Evolutionary conservation across 2,113 vertebrate genomes (phyloP).

Genomic region (Pantherophis guttatus): DNA sequence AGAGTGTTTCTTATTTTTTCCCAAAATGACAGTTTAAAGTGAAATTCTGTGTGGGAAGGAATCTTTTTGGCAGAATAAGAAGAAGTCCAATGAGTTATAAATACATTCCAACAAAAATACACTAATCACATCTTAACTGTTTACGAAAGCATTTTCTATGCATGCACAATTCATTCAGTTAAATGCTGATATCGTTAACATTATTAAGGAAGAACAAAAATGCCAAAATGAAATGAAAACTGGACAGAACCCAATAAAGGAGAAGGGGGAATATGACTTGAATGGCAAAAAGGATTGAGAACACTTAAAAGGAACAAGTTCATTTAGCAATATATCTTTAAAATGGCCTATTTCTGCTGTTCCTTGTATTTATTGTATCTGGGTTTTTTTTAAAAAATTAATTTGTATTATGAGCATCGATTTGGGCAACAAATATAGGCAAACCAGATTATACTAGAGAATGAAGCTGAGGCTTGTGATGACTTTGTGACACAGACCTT

Average conservation of each 20-base stretch:
- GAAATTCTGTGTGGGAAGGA: background rate
- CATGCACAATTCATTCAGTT: conserved; percentile 26
- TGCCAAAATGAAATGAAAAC: conserved; percentile 18
- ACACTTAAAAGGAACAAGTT: background rate
- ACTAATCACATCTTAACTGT: conserved; percentile 31
- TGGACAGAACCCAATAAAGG: background rate
- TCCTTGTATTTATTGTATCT: background rate
- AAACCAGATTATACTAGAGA: background rate
- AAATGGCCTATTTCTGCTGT: background rate
- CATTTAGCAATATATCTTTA: background rate
- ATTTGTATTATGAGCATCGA: background rate
- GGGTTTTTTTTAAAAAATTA: background rate
- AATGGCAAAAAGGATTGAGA: background rate
- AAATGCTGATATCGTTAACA: conserved; percentile 9
- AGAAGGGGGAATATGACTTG: background rate
- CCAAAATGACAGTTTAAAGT: conserved; percentile 7
- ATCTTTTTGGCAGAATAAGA: conserved; percentile 18
- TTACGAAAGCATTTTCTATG: conserved; percentile 47
- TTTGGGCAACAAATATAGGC: background rate
- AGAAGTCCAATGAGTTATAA: background rate
- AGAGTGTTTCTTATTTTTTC: background rate
- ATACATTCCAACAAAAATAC: conserved; percentile 24
- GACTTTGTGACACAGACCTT: background rate
- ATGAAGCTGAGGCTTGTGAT: background rate
- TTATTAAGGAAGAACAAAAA: background rate